These are phyloP conservation scores for Leptoteleia sp. DNA, from an alignment of 1,140 invertebrate species.

Conservation along the genomic window DNA sequence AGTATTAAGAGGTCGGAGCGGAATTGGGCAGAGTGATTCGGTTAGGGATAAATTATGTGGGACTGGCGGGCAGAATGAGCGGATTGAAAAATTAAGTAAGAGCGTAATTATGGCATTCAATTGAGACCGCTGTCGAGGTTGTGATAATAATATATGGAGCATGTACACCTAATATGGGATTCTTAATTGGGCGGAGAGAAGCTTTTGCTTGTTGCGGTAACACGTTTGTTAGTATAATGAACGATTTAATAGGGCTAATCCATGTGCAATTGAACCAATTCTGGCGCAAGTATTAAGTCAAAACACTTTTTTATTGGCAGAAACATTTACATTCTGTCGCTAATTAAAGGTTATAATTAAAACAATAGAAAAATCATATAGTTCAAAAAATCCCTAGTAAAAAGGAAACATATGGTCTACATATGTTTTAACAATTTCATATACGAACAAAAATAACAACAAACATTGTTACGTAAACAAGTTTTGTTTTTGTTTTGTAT, in stretches of 20 bases:
- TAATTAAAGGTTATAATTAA: too few species aligned
- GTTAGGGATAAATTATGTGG: slow-evolving; percentile 6
- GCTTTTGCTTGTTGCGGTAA: too few species aligned
- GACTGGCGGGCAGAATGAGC: slow-evolving; percentile 4
- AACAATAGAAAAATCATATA: too few species aligned
- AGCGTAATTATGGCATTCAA: slow-evolving; percentile 24
- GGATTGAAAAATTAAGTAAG: slow-evolving; percentile 20
- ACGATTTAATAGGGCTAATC: slow-evolving; percentile 13
- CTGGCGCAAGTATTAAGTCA: neutral
- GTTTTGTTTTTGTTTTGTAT: too few species aligned
- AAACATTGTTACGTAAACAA: too few species aligned
- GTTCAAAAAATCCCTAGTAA: too few species aligned
- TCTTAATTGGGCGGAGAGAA: slow-evolving; percentile 40
- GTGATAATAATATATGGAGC: slow-evolving; percentile 38
- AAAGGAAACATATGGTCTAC: too few species aligned
- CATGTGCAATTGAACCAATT: neutral
- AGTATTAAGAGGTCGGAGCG: slow-evolving; percentile 27
- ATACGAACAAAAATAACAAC: too few species aligned
- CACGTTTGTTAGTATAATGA: slow-evolving; percentile 19
- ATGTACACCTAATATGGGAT: slow-evolving; percentile 15
- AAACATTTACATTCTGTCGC: too few species aligned
- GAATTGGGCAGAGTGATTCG: slow-evolving; percentile 5
- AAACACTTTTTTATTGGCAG: too few species aligned
- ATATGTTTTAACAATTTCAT: too few species aligned
- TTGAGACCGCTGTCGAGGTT: slow-evolving; percentile 17